Percentiles rank a stretch among this genome's conserved stretches.
phyloP scores from a whole-genome alignment of 2,797 vertebrate genomes.

The Phrynocephalus forsythii region DNA sequence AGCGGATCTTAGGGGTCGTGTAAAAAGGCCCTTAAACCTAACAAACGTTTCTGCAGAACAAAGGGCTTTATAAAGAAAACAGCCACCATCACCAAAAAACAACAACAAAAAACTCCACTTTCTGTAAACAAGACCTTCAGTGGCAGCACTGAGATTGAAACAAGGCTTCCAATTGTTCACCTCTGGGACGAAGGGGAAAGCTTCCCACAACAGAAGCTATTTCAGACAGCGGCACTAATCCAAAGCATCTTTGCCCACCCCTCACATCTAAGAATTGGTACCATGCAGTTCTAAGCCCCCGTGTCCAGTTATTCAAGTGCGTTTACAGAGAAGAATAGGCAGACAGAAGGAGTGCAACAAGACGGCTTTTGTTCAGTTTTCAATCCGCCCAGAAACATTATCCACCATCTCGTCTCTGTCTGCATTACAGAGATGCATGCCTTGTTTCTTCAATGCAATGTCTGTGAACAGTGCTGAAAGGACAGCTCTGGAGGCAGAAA shows the following conservation, averaged over 20 bases:
- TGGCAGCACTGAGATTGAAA: not conserved
- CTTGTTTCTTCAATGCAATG: not conserved
- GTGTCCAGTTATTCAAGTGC: conserved; percentile 34
- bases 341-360: conserved; percentile 59
- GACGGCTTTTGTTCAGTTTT: conserved; percentile 63
- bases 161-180: not conserved
- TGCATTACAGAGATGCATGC: conserved; percentile 17
- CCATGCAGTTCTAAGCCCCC: conserved; percentile 30
- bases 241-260: conserved; percentile 45
- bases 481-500: conserved; percentile 18
- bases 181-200: not conserved
- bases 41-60: not conserved
- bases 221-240: conserved; percentile 29
- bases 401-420: conserved; percentile 7
- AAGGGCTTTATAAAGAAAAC: too few relatives aligned
- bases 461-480: conserved; percentile 52
- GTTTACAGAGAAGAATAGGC: conserved; percentile 61
- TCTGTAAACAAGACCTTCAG: not conserved
- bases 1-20: too few relatives aligned
- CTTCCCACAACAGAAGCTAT: conserved; percentile 5
- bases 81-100: not conserved
- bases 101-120: not conserved
- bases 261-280: conserved; percentile 37
- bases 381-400: conserved; percentile 41
- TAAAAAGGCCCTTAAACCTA: too few relatives aligned